Evolutionary conservation across 2,797 vertebrate genomes (phyloP).

Genomic region (Notoglanidium macrostoma): DNA sequence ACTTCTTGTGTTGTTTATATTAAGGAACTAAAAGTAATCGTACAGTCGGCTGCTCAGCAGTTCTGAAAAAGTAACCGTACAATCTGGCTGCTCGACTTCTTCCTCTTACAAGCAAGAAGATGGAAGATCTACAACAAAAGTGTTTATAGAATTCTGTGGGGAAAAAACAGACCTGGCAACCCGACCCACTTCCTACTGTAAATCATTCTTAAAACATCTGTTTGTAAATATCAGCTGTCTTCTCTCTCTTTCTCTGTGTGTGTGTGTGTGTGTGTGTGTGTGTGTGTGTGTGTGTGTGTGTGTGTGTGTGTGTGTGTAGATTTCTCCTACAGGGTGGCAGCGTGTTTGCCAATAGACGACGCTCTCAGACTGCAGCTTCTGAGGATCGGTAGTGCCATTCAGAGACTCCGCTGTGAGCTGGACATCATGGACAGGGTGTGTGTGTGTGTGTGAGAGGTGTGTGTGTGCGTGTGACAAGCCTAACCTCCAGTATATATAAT

Average conservation of each 20-base stretch:
- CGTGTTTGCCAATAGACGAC: conserved; percentile 96
- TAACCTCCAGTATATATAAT: background rate
- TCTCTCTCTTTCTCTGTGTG: background rate
- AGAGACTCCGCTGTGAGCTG: conserved; percentile 93
- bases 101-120: too few species aligned
- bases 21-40: too few species aligned
- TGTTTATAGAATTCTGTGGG: too few species aligned
- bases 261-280: background rate
- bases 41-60: too few species aligned
- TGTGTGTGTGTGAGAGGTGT: conserved; percentile 28
- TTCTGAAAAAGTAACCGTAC: too few species aligned
- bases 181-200: too few species aligned
- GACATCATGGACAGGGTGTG: conserved; percentile 98
- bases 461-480: background rate
- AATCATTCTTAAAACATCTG: too few species aligned
- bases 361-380: conserved; percentile 90
- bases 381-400: conserved; percentile 94
- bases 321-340: conserved; percentile 97
- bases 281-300: conserved; percentile 18
- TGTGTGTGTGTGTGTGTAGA: conserved; percentile 71
- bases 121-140: too few species aligned
- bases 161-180: background rate
- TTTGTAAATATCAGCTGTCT: background rate
- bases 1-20: too few species aligned
- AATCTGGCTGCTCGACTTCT: too few species aligned